A percentile compares a stretch with the other conserved stretches of the same genome.
These are phyloP conservation scores for Patagioenas fasciata DNA, from an alignment of 2,113 vertebrate genomes.

Conservation along the genomic window DNA sequence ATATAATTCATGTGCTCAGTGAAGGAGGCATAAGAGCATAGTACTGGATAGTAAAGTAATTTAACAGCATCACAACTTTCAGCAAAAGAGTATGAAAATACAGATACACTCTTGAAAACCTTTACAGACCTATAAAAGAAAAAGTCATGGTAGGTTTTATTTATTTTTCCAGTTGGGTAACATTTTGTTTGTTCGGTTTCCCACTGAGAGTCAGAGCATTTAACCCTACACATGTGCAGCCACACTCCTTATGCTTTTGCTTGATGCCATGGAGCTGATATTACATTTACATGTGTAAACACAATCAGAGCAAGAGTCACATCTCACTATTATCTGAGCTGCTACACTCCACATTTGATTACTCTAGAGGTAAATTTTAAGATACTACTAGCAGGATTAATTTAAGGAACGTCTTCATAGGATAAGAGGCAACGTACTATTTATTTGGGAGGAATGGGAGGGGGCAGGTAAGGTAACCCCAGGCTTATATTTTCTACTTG, in stretches of 20 bases:
- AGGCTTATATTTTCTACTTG: neutral
- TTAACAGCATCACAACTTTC: neutral
- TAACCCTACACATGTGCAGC: neutral
- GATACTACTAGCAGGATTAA: neutral
- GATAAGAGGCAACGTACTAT: neutral
- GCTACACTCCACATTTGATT: neutral
- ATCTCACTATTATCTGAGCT: neutral
- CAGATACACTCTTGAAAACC: neutral
- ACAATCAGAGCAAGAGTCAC: neutral
- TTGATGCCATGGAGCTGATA: neutral
- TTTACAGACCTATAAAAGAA: neutral
- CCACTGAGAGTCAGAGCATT: neutral
- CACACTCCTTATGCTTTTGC: neutral
- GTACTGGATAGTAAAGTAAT: neutral
- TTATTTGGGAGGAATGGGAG: neutral
- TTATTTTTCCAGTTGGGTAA: neutral
- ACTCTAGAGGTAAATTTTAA: neutral
- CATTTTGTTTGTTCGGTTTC: neutral
- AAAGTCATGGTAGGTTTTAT: neutral
- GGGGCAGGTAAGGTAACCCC: neutral
- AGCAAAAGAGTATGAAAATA: neutral
- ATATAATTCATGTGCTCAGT: neutral
- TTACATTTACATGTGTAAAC: neutral
- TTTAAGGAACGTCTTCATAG: neutral
- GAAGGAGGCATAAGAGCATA: neutral